Conservation (phyloP, 2,888 invertebrate species). For the Tenthredo amoena region DNA sequence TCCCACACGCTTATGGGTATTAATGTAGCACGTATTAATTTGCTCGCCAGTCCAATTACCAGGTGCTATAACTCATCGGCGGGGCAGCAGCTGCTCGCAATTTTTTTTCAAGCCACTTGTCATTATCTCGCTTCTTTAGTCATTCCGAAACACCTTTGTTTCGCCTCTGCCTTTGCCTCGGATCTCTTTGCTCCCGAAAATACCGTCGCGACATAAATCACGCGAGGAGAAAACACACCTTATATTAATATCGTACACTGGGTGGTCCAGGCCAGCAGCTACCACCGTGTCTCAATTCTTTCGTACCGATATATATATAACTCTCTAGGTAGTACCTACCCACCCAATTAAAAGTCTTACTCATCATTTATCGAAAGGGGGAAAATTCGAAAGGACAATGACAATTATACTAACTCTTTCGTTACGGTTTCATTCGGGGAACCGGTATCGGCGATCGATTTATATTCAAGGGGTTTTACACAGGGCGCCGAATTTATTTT, state of each 20-base stretch:
- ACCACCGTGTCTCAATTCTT: constrained; percentile 6
- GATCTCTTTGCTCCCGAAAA: constrained; percentile 60
- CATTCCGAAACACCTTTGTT: constrained; percentile 44
- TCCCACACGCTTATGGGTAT: constrained; percentile 6
- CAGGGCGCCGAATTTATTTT: neutral
- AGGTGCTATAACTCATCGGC: constrained; percentile 55
- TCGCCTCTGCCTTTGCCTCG: constrained; percentile 57
- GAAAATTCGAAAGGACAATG: neutral
- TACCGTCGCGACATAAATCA: constrained; percentile 47
- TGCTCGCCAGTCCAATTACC: constrained; percentile 56
- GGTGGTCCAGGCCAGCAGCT: constrained; percentile 30
- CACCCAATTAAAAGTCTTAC: neutral
- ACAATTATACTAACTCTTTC: neutral
- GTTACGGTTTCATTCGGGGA: neutral
- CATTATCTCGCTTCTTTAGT: constrained; percentile 52
- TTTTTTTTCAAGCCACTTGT: constrained; percentile 42
- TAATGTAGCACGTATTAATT: constrained; percentile 55
- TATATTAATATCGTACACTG: constrained; percentile 40
- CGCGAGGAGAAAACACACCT: constrained; percentile 18
- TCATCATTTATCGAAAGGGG: neutral
- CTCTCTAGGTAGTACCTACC: neutral
- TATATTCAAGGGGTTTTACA: neutral
- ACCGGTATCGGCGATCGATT: neutral
- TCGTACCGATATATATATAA: neutral
- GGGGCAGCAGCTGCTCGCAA: constrained; percentile 24